Base-by-base conservation (phyloP, 2,888 invertebrate species). In the Phortica okadai region DNA sequence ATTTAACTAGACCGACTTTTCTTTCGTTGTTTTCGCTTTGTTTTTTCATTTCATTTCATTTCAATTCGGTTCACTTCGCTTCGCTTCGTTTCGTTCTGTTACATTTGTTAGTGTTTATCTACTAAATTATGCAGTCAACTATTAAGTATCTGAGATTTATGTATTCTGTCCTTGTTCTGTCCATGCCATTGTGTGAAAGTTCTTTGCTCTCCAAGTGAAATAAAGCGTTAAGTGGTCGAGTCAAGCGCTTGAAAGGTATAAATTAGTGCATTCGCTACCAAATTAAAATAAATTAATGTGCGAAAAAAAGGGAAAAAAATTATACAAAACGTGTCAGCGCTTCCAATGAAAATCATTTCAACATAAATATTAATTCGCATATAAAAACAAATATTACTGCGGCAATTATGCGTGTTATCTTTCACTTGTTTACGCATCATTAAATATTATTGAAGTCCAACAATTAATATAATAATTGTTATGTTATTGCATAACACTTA, bases 401-500 rank as follows among this genome's bases (percentile, higher is more conserved):
- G 59, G 21, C 59, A 59, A 59, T 59, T 59, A 59, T 59, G 21
- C 59, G 7, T 33, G 33, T 59, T 59, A n/a, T 59, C n/a, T n/a
- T 85, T 81, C 78, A 81, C 84, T 79, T 84, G 86, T 87, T 85
- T 85, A 84, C 88, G 85, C 88, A 86, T 85, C 85, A 85, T 85
- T 85, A 85, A 85, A 85, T 85, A 88, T 85, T 88, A 85, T 85
- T 87, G 87, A 87, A 85, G 87, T 88, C 84, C 79, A 81, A 87
- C 86, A 85, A 85, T 85, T 85, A 88, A 85, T 88, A 87, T 87
- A 84, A 86, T 85, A 85, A 85, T 85, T 85, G 85, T 88, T 88
- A 84, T 85, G 88, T 88, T 87, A 85, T 50, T 85, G 87, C 45
- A 69, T 50, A 6, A 14, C 6, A 6, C 50, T 11, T 14, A 50